Evolutionary conservation across 2,797 vertebrate genomes (phyloP).

Genomic region (Alca torda): DNA sequence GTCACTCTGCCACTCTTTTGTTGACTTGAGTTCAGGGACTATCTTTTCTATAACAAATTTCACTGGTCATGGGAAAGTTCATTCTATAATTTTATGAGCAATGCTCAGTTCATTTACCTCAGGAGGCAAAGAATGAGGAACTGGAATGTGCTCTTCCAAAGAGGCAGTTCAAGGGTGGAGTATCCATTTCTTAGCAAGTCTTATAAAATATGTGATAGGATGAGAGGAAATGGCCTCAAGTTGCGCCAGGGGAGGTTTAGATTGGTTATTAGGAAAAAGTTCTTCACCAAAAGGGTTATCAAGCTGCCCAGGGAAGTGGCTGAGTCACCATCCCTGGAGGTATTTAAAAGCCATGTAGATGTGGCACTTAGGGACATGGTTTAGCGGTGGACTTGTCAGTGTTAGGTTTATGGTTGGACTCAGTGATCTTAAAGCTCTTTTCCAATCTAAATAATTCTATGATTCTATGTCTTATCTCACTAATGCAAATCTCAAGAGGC

Average conservation of each 20-base stretch:
- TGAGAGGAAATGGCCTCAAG: neutral
- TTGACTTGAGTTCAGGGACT: neutral
- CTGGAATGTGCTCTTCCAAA: neutral
- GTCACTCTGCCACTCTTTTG: neutral
- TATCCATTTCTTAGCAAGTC: neutral
- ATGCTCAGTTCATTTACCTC: neutral
- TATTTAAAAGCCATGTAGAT: neutral
- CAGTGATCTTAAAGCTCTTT: neutral
- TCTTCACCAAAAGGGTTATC: neutral
- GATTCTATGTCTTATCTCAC: neutral
- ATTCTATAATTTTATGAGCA: neutral
- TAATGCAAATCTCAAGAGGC: neutral
- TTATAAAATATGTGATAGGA: neutral
- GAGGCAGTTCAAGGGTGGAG: neutral
- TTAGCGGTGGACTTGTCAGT: neutral
- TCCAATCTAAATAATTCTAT: neutral
- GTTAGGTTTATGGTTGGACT: neutral
- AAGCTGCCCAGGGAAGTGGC: neutral
- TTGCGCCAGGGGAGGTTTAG: neutral
- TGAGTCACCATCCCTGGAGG: neutral
- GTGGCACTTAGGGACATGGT: neutral
- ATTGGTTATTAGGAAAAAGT: neutral
- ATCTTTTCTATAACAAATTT: neutral
- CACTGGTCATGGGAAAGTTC: neutral
- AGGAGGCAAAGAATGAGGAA: neutral